Evolutionary conservation across 2,113 vertebrate genomes (phyloP).

Genomic region (Cryptomyrus ogoouensis): DNA sequence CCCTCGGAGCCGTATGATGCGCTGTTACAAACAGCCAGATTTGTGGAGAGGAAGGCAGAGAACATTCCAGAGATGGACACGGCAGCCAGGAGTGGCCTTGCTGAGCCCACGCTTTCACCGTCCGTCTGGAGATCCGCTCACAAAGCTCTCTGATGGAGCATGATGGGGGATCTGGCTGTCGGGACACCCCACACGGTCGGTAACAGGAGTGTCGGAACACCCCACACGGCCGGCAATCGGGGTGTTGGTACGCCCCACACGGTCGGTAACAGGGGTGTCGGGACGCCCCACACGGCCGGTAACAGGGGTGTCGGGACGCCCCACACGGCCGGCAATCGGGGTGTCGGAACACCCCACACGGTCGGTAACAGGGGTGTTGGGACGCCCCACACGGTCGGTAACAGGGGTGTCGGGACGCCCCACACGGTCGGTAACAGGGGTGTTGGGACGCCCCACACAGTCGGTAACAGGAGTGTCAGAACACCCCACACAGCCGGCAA

Average conservation of each 20-base stretch:
- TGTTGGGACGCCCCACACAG: neutral
- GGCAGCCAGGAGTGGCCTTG: conserved; percentile 27
- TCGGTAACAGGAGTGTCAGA: no score
- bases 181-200: conserved; percentile 31
- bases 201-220: rapidly evolving
- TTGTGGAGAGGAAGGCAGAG: neutral
- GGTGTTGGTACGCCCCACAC: neutral
- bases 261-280: conserved; percentile 15
- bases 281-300: conserved; percentile 7
- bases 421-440: neutral
- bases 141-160: neutral
- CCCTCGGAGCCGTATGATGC: neutral
- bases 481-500: neutral
- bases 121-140: neutral
- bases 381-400: conserved; percentile 43
- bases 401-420: conserved; percentile 35
- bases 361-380: neutral
- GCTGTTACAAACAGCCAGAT: neutral
- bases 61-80: neutral
- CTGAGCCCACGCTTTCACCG: neutral
- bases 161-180: conserved; percentile 35
- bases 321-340: conserved; percentile 6
- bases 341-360: conserved; percentile 41
- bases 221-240: neutral
- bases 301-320: conserved; percentile 44